Evolutionary conservation across 2,113 vertebrate genomes (phyloP), one percentile per base, ranked within the genome.

Genomic region (Cebidichthys violaceus): DNA sequence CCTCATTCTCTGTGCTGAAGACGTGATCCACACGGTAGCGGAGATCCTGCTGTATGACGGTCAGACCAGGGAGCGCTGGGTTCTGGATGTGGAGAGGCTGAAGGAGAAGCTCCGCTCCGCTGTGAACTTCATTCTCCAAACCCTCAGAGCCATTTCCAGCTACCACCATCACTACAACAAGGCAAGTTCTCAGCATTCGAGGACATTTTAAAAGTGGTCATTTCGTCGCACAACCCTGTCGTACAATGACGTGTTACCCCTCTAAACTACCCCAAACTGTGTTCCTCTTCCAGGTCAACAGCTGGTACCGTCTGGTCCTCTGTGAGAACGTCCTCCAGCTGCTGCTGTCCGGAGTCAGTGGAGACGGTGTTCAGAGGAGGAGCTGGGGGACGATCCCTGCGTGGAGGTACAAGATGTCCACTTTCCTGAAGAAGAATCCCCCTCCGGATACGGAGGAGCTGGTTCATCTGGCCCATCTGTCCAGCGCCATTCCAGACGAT

Each of bases 241-340:
- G 17, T 47, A 47, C 15, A 47, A 17, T 47, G 45, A 47, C 45
- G 45, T 47, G 45, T 47, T 14, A 2, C 10, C 39, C 10, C 39
- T 41, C 39, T 41, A 41, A 41, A 41, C 39, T 41, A 13, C 39
- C 39, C 45, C 45, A n/a, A 57, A 24, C 54, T 22, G 20, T 20
- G 31, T 13, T 33, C 18, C 20, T 14, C 1, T 37, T 41, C 0
- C 72, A 96, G 95, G 81, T 89, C 35, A 77, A 52, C 65, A 29
- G 54, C 60, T 96, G 95, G 95, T 94, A 95, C 86, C 11, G 55
- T 10, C 59, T 61, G 20, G 91, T 95, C 18, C 91, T 96, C n/a
- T 37, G 81, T 29, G 91, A 95, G 78, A 87, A 90, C 86, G 86
- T 95, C 73, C 91, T 96, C 18, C 94, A 95, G 82, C 92, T 94